Percentiles rank a stretch among this genome's conserved stretches.
phyloP scores from a whole-genome alignment of 2,888 invertebrate genomes.

The Eupithecia subumbrata region DNA sequence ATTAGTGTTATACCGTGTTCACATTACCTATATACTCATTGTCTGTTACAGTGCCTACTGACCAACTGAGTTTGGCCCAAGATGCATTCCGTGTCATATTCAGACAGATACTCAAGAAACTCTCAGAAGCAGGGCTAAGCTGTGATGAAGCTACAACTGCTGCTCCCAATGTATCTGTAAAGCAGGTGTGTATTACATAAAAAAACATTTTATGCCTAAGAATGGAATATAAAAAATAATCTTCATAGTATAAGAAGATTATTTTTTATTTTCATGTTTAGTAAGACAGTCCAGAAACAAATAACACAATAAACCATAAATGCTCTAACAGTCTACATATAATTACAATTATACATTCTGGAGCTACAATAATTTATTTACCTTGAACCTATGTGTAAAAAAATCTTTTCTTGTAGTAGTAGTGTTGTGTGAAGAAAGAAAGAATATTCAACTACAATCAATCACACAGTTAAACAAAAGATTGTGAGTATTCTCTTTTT shows the following conservation, averaged over 20 bases:
- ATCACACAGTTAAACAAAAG: too few relatives aligned
- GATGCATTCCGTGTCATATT: slow-evolving; percentile 78
- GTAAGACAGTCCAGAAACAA: background rate
- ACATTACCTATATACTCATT: background rate
- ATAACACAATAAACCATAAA: background rate
- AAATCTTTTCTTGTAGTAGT: background rate
- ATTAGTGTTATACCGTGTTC: background rate
- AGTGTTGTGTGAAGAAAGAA: too few relatives aligned
- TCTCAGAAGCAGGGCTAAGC: slow-evolving; percentile 75
- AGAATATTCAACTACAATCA: too few relatives aligned
- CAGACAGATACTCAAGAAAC: slow-evolving; percentile 77
- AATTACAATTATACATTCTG: background rate
- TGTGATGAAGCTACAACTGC: slow-evolving; percentile 73
- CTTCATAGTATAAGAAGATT: too few relatives aligned
- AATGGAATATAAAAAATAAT: background rate
- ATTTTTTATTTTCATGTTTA: too few relatives aligned
- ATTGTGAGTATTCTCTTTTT: background rate
- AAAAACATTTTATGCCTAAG: background rate
- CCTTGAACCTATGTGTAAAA: background rate
- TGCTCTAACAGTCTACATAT: background rate
- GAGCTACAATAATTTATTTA: background rate
- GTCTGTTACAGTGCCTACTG: slow-evolving; percentile 85
- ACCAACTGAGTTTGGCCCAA: slow-evolving; percentile 88
- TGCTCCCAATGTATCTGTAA: slow-evolving; percentile 76
- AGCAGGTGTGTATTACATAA: slow-evolving; percentile 67